Base-by-base conservation (phyloP, 2,113 vertebrate genomes). In the Protobothrops mucrosquamatus region DNA sequence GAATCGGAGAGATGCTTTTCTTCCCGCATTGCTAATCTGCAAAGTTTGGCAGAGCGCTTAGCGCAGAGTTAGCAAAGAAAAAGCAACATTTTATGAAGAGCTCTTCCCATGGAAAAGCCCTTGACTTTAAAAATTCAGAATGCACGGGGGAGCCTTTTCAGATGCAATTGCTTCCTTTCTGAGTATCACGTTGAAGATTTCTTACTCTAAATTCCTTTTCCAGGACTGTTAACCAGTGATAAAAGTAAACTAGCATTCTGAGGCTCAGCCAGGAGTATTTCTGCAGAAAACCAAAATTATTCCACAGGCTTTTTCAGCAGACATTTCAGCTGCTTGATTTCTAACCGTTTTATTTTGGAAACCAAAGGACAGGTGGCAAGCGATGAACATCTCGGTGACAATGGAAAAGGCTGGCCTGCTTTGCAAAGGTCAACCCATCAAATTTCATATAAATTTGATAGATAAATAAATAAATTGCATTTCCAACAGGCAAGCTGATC, bases 41-140 rank as follows among this genome's bases (percentile, higher is more conserved):
- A 51, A 46, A 24, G 43, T 93, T 59, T 86, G 54, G 74, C 74
- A 34, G 24, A 48, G 26, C 87, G 12, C 91, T 52, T 11, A 23
- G 55, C 3, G n/a, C 59, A 34, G 14, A 54, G 34, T 48, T 23
- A 87, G 24, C 51, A 87, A 92, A 48, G 54, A 89, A 87, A 89
- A 94, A 85, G 20, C 10, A 10, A 39, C 8, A 8, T 43, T 81
- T 55, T 46, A 34, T 48, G 57, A 24, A 39, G 74, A 26, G 34
- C 12, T 89, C 43, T 69, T 92, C 69, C 55, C 48, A 18, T 20
- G 74, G 74, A 81, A 39, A 6, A 43, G 18, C 18, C 59, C 26
- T 6, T 64, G 22, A 91, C 55, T 91, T 93, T 92, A 91, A 95
- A 48, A 26, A 93, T 93, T 93, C 64, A 93, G 85, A 92, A 43